Conservation (phyloP, 2,888 invertebrate species). For the Taenaris catops region DNA sequence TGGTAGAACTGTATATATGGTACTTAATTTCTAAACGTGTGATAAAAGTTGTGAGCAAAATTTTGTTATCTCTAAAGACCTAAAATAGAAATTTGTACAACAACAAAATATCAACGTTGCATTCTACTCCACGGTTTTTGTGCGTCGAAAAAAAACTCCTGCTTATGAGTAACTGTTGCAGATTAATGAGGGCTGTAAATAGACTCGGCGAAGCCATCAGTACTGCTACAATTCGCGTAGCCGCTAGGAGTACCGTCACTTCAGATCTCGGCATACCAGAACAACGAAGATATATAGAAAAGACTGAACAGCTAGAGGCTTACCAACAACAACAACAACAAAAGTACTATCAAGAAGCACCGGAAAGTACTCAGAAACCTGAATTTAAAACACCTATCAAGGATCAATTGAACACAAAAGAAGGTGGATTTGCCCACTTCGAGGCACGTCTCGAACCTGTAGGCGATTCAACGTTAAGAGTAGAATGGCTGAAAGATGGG, state of each 20-base stretch:
- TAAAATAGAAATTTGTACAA: too few species aligned
- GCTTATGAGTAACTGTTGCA: too few species aligned
- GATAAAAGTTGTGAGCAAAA: too few species aligned
- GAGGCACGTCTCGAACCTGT: constrained; percentile 96
- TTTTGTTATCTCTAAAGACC: too few species aligned
- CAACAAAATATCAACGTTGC: too few species aligned
- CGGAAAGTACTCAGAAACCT: constrained; percentile 89
- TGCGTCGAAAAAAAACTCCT: too few species aligned
- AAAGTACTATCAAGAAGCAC: constrained; percentile 88
- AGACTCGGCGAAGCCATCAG: constrained; percentile 94
- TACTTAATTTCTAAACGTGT: too few species aligned
- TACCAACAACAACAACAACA: constrained; percentile 91
- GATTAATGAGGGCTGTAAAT: constrained; percentile 94
- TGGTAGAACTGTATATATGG: too few species aligned
- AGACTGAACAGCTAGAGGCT: constrained; percentile 94
- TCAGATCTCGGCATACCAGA: constrained; percentile 93
- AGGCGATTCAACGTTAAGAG: constrained; percentile 92
- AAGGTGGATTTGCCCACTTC: constrained; percentile 97
- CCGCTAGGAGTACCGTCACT: constrained; percentile 90
- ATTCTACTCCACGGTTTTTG: too few species aligned
- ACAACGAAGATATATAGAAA: constrained; percentile 94
- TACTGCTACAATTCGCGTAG: constrained; percentile 87
- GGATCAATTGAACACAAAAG: constrained; percentile 91
- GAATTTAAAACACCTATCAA: constrained; percentile 94
- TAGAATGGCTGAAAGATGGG: constrained; percentile 96